These are phyloP conservation scores for Drosophila neocordata DNA, from an alignment of 1,140 invertebrate species.

Conservation along the genomic window DNA sequence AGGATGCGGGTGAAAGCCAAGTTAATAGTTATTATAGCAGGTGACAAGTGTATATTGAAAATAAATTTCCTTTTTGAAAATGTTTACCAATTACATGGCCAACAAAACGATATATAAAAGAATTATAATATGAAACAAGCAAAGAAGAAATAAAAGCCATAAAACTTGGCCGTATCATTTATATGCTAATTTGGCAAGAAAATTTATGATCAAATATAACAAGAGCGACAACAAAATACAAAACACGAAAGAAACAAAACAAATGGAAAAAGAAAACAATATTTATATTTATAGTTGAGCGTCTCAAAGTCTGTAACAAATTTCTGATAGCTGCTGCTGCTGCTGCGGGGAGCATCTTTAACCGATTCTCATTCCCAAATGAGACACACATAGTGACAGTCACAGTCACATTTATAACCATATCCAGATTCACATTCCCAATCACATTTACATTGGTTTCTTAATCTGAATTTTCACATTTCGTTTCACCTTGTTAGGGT, in stretches of 20 bases:
- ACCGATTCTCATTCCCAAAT: not conserved
- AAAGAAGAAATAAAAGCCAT: conserved; percentile 51
- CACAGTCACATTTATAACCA: not conserved
- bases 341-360: conserved; percentile 26
- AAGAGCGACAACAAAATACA: conserved; percentile 75
- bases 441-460: conserved; percentile 39
- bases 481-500: conserved; percentile 75
- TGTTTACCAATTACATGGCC: conserved; percentile 1
- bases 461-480: conserved; percentile 69
- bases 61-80: conserved; percentile 2
- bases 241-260: conserved; percentile 40
- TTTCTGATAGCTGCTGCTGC: conserved; percentile 51
- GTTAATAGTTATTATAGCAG: conserved; percentile 1
- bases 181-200: conserved; percentile 73
- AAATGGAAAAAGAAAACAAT: conserved; percentile 28
- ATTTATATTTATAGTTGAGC: conserved; percentile 60
- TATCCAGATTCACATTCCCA: conserved; percentile 27
- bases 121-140: conserved; percentile 40
- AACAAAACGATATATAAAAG: conserved; percentile 26
- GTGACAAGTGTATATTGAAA: conserved; percentile 10
- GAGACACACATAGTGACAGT: not conserved
- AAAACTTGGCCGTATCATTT: conserved; percentile 70
- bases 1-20: not conserved
- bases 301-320: conserved; percentile 67
- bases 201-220: conserved; percentile 73